phyloP scores from a whole-genome alignment of 2,113 vertebrate genomes.

The Pachycephala philippinensis region DNA sequence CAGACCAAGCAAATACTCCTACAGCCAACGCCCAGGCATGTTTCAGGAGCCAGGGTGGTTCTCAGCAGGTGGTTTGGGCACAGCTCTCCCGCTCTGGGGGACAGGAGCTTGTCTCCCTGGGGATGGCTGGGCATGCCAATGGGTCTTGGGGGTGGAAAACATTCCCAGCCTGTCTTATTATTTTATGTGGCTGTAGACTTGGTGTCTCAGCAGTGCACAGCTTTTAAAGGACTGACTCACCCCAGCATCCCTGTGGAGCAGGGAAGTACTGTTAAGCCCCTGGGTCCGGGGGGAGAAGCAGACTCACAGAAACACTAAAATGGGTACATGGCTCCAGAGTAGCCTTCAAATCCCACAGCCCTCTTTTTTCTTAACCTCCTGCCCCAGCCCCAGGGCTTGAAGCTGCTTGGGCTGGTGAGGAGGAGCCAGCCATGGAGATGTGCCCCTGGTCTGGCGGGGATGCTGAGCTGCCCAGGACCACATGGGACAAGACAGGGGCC shows the following conservation, averaged over 20 bases:
- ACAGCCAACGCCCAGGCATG: not conserved
- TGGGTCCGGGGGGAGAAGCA: not conserved
- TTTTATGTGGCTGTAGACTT: not conserved
- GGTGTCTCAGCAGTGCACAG: not conserved
- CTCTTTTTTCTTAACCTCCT: not conserved
- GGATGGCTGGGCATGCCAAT: not conserved
- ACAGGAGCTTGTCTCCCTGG: not conserved
- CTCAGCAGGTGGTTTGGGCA: not conserved
- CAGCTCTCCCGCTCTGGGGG: not conserved
- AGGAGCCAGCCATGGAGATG: not conserved
- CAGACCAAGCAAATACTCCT: not conserved
- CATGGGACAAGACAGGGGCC: not conserved
- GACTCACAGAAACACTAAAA: not conserved
- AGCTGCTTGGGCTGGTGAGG: not conserved
- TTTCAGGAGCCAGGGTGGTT: not conserved
- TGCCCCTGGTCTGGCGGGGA: not conserved
- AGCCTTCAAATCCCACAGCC: not conserved
- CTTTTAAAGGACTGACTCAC: not conserved
- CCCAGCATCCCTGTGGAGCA: not conserved
- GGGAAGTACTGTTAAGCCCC: not conserved
- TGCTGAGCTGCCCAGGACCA: not conserved
- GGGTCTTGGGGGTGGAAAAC: not conserved
- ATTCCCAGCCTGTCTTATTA: not conserved
- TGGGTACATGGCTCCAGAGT: not conserved
- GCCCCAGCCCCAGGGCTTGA: not conserved